Percentiles rank a stretch among this genome's conserved stretches.
Conservation (phyloP, 2,797 vertebrate species). For the Argyrosomus regius region DNA sequence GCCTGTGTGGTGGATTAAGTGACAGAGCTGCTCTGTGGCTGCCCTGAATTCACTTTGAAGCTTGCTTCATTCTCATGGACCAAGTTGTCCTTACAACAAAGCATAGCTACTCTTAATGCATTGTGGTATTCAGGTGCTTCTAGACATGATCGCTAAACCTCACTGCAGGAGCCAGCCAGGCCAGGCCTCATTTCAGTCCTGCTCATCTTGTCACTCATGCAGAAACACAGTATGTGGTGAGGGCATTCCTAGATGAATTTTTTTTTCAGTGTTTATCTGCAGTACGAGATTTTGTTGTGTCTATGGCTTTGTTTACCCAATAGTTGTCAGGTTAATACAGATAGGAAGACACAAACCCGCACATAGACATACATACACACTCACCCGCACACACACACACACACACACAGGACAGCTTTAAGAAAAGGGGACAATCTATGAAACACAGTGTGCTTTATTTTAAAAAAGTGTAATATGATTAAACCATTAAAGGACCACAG, state of each 20-base stretch:
- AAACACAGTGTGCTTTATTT: conserved; percentile 36
- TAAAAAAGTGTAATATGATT: conserved; percentile 37
- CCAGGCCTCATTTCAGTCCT: conserved; percentile 63
- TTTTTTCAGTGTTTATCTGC: conserved; percentile 54
- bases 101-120: conserved; percentile 2
- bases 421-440: conserved; percentile 13
- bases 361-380: not conserved
- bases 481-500: conserved; percentile 36
- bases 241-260: conserved; percentile 63
- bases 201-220: conserved; percentile 59
- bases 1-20: conserved; percentile 67
- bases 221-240: conserved; percentile 57
- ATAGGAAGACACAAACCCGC: conserved; percentile 19
- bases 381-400: conserved; percentile 10
- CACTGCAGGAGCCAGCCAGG: conserved; percentile 30
- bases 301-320: conserved; percentile 53
- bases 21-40: conserved; percentile 63
- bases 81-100: conserved; percentile 48
- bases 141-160: not conserved
- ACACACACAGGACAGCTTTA: conserved; percentile 16
- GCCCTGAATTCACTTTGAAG: conserved; percentile 57
- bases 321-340: conserved; percentile 34
- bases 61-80: conserved; percentile 54
- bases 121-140: conserved; percentile 9
- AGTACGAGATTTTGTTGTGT: conserved; percentile 73